A percentile compares a stretch with the other conserved stretches of the same genome.
phyloP scores from a whole-genome alignment of 2,888 invertebrate genomes.

The Luffia ferchaultella region DNA sequence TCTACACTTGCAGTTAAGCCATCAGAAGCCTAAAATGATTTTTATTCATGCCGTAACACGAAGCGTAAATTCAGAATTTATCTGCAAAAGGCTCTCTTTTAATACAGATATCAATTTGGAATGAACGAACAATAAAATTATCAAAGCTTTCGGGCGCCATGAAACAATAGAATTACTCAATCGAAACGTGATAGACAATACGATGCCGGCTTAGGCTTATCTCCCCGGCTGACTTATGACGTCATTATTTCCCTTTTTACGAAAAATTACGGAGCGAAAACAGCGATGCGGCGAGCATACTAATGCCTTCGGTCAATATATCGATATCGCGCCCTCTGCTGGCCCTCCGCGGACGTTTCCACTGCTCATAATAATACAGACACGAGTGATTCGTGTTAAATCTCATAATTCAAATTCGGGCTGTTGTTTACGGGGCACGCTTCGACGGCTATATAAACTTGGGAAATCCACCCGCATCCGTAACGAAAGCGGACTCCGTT shows the following conservation, averaged over 20 bases:
- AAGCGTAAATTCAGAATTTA: background rate
- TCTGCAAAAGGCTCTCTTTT: background rate
- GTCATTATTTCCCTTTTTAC: constrained; percentile 58
- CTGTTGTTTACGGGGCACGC: constrained; percentile 47
- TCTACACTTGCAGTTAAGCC: background rate
- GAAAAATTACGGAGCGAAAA: constrained; percentile 53
- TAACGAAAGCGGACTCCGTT: constrained; percentile 56
- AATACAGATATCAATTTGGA: background rate
- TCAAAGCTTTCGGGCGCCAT: background rate
- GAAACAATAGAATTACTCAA: constrained; percentile 22
- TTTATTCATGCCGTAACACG: background rate
- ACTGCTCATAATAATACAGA: constrained; percentile 45
- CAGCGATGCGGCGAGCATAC: constrained; percentile 48
- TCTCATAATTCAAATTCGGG: constrained; percentile 55
- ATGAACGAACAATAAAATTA: background rate
- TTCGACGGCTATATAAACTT: constrained; percentile 50
- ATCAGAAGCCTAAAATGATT: background rate
- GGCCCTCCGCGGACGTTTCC: constrained; percentile 14
- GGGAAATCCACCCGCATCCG: constrained; percentile 59
- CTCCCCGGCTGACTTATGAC: constrained; percentile 52
- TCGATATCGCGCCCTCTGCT: constrained; percentile 35
- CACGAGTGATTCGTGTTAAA: constrained; percentile 45
- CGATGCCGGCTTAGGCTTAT: constrained; percentile 43
- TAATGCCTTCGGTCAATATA: constrained; percentile 56
- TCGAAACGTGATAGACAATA: constrained; percentile 49